Conservation (phyloP, 2,113 vertebrate genomes). For the Aleadryas rufinucha region DNA sequence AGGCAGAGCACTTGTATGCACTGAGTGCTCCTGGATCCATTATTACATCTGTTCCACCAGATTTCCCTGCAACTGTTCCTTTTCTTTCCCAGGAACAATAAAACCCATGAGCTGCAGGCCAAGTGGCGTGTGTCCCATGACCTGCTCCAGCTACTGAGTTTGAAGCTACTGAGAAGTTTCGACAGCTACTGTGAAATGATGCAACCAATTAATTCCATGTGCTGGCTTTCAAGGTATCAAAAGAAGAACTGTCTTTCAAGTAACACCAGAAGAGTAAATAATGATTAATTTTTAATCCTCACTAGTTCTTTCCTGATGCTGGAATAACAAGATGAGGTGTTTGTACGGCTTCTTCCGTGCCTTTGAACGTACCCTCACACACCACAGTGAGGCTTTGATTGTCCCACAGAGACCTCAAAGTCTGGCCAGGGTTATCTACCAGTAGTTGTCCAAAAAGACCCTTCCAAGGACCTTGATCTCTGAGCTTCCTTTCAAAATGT, state of each 20-base stretch:
- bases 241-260: background rate
- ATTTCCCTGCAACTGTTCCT: background rate
- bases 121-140: constrained; percentile 6
- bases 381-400: background rate
- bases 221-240: background rate
- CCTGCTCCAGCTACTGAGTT: constrained; percentile 5
- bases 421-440: background rate
- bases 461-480: background rate
- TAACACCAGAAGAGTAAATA: background rate
- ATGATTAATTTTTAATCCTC: background rate
- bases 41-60: background rate
- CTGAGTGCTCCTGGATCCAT: background rate
- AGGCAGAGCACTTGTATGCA: background rate
- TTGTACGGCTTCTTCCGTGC: background rate
- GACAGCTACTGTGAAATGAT: background rate
- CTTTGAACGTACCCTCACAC: background rate
- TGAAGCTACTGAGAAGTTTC: constrained; percentile 15
- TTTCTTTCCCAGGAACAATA: constrained; percentile 6
- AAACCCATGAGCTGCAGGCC: background rate
- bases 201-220: constrained; percentile 6
- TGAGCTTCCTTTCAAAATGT: background rate
- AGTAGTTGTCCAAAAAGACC: background rate
- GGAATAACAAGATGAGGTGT: background rate
- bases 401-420: background rate
- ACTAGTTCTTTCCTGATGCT: background rate